Percentiles rank a stretch among this genome's conserved stretches.
Conservation (phyloP, 2,113 vertebrate species). For the Pachyramphus minor region DNA sequence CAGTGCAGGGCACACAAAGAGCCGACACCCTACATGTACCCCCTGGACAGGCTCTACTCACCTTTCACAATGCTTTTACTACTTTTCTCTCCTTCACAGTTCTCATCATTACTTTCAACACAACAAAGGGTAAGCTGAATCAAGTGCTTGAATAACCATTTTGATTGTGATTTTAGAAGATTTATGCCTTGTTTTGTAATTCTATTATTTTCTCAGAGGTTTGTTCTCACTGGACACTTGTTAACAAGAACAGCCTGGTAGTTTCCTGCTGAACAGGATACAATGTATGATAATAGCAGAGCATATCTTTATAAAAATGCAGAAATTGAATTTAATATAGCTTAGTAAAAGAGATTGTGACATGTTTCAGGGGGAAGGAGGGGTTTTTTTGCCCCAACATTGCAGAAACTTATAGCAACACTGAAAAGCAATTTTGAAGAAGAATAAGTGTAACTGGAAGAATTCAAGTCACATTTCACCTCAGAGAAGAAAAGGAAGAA, state of each 20-base stretch:
- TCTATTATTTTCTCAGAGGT: not conserved
- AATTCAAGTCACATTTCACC: rapidly evolving
- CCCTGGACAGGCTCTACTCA: not conserved
- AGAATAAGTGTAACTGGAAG: not conserved
- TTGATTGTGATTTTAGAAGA: not conserved
- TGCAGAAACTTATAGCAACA: not conserved
- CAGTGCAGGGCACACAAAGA: not conserved
- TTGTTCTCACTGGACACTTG: not conserved
- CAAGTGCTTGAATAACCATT: not conserved
- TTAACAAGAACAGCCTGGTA: not conserved
- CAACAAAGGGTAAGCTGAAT: not conserved
- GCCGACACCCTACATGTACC: not conserved
- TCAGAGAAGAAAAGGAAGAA: not conserved
- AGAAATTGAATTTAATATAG: not conserved
- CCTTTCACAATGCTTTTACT: not conserved
- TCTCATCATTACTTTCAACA: not conserved
- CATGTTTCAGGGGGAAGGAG: rapidly evolving
- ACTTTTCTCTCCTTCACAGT: not conserved
- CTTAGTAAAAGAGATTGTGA: not conserved
- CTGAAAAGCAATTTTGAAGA: not conserved
- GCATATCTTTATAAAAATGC: not conserved
- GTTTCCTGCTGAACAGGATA: not conserved
- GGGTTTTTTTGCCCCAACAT: not conserved
- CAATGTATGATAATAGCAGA: not conserved
- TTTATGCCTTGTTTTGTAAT: not conserved